Evolutionary conservation across 2,797 vertebrate species (phyloP).

Genomic region (Hydrocynus forskahlii): DNA sequence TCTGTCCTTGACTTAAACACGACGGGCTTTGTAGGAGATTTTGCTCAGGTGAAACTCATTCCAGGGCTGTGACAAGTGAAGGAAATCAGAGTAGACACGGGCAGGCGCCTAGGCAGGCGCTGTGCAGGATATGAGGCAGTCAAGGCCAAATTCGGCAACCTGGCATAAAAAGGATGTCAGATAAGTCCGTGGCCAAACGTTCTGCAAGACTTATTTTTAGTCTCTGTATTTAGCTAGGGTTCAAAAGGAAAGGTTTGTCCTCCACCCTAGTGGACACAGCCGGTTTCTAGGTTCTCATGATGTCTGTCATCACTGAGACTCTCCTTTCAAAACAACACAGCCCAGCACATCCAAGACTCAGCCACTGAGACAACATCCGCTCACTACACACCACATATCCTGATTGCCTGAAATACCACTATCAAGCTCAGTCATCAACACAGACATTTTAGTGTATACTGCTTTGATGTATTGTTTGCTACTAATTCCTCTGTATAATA

Average conservation of each 20-base stretch:
- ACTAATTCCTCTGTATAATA: too few relatives aligned
- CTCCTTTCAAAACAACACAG: slow-evolving; percentile 69
- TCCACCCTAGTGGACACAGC: slow-evolving; percentile 19
- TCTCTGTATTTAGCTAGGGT: slow-evolving; percentile 49
- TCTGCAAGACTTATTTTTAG: slow-evolving; percentile 70
- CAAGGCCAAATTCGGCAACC: slow-evolving; percentile 71
- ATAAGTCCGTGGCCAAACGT: slow-evolving; percentile 55
- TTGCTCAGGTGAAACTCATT: slow-evolving; percentile 71
- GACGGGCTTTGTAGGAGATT: slow-evolving; percentile 20
- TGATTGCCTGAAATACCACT: slow-evolving; percentile 63
- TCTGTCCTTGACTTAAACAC: slow-evolving; percentile 25
- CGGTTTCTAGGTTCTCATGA: slow-evolving; percentile 63
- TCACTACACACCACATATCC: slow-evolving; percentile 54
- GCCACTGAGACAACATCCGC: slow-evolving; percentile 43
- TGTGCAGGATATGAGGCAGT: slow-evolving; percentile 64
- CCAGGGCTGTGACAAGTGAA: slow-evolving; percentile 45
- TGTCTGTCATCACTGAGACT: slow-evolving; percentile 69
- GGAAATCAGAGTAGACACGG: slow-evolving; percentile 59
- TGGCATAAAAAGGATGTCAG: slow-evolving; percentile 70
- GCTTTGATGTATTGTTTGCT: neutral
- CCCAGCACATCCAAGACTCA: slow-evolving; percentile 59
- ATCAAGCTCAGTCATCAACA: slow-evolving; percentile 22
- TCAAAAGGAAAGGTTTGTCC: slow-evolving; percentile 59
- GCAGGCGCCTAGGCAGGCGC: slow-evolving; percentile 54
- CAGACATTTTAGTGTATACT: neutral